phyloP scores from a whole-genome alignment of 2,797 vertebrate species.

The Brotula barbata region DNA sequence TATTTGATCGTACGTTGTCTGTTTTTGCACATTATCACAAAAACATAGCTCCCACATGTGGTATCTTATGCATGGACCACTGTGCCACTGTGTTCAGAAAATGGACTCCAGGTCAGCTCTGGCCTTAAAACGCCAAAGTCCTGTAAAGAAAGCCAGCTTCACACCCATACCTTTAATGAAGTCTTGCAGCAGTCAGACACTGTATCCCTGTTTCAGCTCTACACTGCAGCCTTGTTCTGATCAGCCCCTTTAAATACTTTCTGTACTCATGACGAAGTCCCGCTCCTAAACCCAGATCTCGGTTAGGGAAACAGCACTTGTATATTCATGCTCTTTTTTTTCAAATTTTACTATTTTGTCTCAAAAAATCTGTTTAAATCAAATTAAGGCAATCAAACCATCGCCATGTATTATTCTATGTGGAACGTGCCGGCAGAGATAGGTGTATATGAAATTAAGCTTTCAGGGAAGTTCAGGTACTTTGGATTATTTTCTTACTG shows the following conservation, averaged over 20 bases:
- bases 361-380: too few species aligned
- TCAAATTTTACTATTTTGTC: too few species aligned
- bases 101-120: slow-evolving; percentile 15
- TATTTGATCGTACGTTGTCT: slow-evolving; percentile 51
- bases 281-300: slow-evolving; percentile 16
- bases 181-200: slow-evolving; percentile 55
- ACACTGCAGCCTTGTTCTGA: slow-evolving; percentile 74
- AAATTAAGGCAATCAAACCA: too few species aligned
- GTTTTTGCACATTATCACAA: not conserved
- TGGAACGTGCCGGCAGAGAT: too few species aligned
- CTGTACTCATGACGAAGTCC: slow-evolving; percentile 35
- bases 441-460: too few species aligned
- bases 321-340: too few species aligned
- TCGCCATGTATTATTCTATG: too few species aligned
- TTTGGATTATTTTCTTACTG: too few species aligned
- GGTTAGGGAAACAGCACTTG: not conserved
- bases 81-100: slow-evolving; percentile 22
- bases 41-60: not conserved
- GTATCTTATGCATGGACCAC: not conserved
- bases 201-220: slow-evolving; percentile 61
- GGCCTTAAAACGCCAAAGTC: slow-evolving; percentile 19
- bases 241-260: slow-evolving; percentile 37
- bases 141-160: slow-evolving; percentile 29
- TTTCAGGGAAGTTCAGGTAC: too few species aligned
- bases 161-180: slow-evolving; percentile 44